These are phyloP conservation scores for Nomada goodeniana DNA, from an alignment of 2,888 invertebrate species.

Conservation along the genomic window DNA sequence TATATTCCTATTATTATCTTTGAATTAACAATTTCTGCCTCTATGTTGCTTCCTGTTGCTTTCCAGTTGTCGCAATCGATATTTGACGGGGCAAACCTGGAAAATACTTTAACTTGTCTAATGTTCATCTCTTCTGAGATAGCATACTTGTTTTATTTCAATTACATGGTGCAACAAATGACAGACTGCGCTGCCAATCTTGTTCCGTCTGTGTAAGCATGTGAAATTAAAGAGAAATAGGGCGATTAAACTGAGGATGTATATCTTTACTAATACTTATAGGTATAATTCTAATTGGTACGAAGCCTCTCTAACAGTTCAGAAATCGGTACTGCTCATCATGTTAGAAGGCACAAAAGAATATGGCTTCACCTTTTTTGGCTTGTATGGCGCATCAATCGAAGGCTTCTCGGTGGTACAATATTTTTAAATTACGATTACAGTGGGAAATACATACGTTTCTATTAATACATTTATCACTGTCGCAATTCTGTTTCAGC, in stretches of 20 bases:
- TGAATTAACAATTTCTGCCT: neutral
- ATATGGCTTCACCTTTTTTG: constrained; percentile 14
- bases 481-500: constrained; percentile 24
- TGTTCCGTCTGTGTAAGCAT: neutral
- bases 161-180: constrained; percentile 1
- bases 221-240: too few species aligned
- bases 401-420: constrained; percentile 46
- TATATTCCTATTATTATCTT: too few species aligned
- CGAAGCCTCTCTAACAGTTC: constrained; percentile 14
- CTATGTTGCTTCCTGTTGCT: neutral
- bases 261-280: neutral
- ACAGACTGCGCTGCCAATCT: neutral
- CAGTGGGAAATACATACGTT: too few species aligned
- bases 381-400: constrained; percentile 23
- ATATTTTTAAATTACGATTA: neutral
- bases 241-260: neutral
- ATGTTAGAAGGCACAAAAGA: constrained; percentile 35
- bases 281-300: constrained; percentile 49
- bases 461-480: neutral
- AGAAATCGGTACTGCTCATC: constrained; percentile 42
- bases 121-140: neutral
- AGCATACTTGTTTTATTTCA: constrained; percentile 19
- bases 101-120: neutral
- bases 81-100: neutral
- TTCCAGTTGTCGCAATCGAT: constrained; percentile 1